These are phyloP conservation scores for Syncerus caffer DNA, from an alignment of 2,797 vertebrate species.

Conservation along the genomic window DNA sequence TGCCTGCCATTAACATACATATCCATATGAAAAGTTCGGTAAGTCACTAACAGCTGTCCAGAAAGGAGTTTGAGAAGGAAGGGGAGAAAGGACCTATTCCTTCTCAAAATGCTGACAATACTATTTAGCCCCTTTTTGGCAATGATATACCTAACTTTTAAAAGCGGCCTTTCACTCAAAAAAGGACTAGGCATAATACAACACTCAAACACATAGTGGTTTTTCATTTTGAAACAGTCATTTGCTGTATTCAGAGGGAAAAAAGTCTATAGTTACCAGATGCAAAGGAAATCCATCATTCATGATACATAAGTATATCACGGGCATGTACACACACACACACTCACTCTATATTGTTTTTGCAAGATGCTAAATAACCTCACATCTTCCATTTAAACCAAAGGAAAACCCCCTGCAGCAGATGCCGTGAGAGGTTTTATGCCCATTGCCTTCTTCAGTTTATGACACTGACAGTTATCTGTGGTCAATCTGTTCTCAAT, in stretches of 20 bases:
- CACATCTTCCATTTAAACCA: constrained; percentile 74
- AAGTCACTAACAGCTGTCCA: constrained; percentile 99
- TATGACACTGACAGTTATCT: constrained; percentile 65
- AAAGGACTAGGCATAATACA: constrained; percentile 91
- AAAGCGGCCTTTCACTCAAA: constrained; percentile 96
- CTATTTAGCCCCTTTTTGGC: constrained; percentile 96
- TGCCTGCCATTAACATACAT: constrained; percentile 99
- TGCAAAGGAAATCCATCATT: constrained; percentile 85
- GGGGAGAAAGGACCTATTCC: constrained; percentile 88
- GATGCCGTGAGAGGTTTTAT: constrained; percentile 75
- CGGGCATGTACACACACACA: background rate
- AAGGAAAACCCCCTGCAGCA: constrained; percentile 54
- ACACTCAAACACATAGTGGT: constrained; percentile 91
- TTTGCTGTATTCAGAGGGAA: constrained; percentile 84
- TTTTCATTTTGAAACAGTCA: constrained; percentile 91
- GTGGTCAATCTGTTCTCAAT: constrained; percentile 43
- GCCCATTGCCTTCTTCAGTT: constrained; percentile 45
- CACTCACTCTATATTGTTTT: constrained; percentile 72
- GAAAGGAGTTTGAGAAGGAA: constrained; percentile 89
- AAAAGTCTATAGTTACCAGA: constrained; percentile 85
- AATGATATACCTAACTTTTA: constrained; percentile 99
- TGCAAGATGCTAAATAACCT: constrained; percentile 78
- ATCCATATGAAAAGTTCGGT: constrained; percentile 99
- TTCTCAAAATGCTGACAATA: constrained; percentile 97
- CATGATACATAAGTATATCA: constrained; percentile 65